Conservation (phyloP, 2,113 vertebrate species). For the Pollimyrus isidori region DNA sequence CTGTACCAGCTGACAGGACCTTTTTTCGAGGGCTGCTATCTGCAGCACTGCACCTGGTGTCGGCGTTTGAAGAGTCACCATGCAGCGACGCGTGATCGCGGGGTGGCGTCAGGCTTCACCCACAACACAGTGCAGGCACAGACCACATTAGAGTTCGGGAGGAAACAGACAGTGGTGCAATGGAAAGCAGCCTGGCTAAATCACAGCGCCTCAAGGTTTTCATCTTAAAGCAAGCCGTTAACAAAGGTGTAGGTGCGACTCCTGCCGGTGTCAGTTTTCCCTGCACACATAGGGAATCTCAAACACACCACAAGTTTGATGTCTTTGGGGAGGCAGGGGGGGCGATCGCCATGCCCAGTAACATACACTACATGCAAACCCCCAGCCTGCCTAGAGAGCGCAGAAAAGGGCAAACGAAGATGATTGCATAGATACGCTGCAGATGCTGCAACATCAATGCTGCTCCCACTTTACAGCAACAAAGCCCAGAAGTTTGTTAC, state of each 20-base stretch:
- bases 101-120: not conserved
- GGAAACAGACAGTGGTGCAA: not conserved
- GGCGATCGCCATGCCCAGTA: not conserved
- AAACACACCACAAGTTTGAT: not conserved
- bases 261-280: not conserved
- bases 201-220: not conserved
- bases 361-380: not conserved
- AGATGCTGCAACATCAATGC: not conserved
- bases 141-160: constrained; percentile 4
- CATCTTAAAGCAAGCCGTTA: not conserved
- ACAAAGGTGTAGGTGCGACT: not conserved
- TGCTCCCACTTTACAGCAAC: not conserved
- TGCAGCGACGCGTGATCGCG: not conserved
- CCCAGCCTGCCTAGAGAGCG: not conserved
- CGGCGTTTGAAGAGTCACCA: not conserved
- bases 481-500: not conserved
- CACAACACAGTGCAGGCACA: not conserved
- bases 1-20: not conserved
- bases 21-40: not conserved
- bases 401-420: not conserved
- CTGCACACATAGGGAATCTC: not conserved
- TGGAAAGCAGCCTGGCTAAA: not conserved
- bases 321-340: not conserved
- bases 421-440: not conserved
- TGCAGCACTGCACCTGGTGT: not conserved